phyloP scores from a whole-genome alignment of 2,888 invertebrate species.

The Acutogordius australiensis region DNA sequence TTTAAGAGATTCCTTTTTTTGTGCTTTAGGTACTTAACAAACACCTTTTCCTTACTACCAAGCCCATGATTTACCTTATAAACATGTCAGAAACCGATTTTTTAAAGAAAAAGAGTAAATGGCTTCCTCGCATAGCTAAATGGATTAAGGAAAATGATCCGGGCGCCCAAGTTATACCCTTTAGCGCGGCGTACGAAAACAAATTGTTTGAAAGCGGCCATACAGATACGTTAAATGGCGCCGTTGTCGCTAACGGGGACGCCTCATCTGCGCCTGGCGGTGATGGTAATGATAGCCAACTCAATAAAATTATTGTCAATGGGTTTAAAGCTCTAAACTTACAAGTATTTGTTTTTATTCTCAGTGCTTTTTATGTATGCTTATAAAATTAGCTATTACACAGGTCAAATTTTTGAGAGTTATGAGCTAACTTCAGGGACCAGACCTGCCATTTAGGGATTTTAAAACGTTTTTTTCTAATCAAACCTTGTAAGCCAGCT shows the following conservation, averaged over 20 bases:
- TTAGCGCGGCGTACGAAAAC: slow-evolving; percentile 66
- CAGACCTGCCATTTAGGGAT: no score
- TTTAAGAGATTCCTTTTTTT: no score
- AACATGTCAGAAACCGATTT: slow-evolving; percentile 93
- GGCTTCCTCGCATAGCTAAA: slow-evolving; percentile 79
- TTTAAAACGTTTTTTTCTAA: no score
- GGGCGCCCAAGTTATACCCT: slow-evolving; percentile 67
- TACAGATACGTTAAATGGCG: no score
- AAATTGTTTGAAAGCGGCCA: no score
- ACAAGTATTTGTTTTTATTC: slow-evolving; percentile 13
- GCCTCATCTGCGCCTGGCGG: not conserved
- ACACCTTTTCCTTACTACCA: slow-evolving; percentile 76
- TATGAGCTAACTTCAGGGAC: no score
- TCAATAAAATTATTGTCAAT: slow-evolving; percentile 82
- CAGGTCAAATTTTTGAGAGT: no score
- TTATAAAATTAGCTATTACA: no score
- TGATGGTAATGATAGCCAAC: slow-evolving; percentile 29
- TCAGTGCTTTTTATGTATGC: no score
- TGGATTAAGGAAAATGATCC: slow-evolving; percentile 93
- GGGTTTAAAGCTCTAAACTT: slow-evolving; percentile 84
- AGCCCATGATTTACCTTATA: slow-evolving; percentile 80
- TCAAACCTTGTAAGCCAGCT: no score
- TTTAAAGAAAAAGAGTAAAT: slow-evolving; percentile 60
- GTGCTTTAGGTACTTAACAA: slow-evolving; percentile 63
- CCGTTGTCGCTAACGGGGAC: not conserved